Percentiles rank a stretch among this genome's conserved stretches.
These are phyloP conservation scores for Lepilemur ruficaudatus DNA, from an alignment of 2,797 vertebrate genomes.

Conservation along the genomic window DNA sequence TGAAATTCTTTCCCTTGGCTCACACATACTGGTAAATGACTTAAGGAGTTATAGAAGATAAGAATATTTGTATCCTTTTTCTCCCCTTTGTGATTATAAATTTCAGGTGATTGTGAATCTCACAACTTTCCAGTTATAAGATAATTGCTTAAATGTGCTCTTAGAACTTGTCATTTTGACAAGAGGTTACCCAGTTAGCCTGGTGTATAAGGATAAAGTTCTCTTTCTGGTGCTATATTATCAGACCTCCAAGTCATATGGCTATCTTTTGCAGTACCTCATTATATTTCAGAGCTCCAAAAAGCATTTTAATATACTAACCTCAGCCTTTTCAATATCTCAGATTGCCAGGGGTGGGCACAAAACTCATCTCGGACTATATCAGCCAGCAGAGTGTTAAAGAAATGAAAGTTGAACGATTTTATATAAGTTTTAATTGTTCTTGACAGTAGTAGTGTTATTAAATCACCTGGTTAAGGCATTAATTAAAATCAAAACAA, in stretches of 20 bases:
- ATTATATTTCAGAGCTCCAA: neutral
- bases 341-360: neutral
- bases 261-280: neutral
- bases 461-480: neutral
- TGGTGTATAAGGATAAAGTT: neutral
- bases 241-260: neutral
- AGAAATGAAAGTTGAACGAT: constrained; percentile 3
- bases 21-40: neutral
- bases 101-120: neutral
- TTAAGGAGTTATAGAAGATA: neutral
- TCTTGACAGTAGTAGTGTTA: neutral
- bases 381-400: neutral
- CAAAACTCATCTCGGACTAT: neutral
- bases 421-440: neutral
- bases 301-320: neutral
- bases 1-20: neutral
- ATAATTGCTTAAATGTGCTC: neutral
- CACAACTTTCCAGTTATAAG: neutral
- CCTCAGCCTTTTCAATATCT: neutral
- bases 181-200: neutral
- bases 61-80: neutral
- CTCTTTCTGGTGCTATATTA: neutral
- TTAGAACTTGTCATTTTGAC: neutral
- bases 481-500: neutral
- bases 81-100: neutral